Base-by-base conservation (phyloP, 2,888 invertebrate genomes). In the Vandiemenella viatica region DNA sequence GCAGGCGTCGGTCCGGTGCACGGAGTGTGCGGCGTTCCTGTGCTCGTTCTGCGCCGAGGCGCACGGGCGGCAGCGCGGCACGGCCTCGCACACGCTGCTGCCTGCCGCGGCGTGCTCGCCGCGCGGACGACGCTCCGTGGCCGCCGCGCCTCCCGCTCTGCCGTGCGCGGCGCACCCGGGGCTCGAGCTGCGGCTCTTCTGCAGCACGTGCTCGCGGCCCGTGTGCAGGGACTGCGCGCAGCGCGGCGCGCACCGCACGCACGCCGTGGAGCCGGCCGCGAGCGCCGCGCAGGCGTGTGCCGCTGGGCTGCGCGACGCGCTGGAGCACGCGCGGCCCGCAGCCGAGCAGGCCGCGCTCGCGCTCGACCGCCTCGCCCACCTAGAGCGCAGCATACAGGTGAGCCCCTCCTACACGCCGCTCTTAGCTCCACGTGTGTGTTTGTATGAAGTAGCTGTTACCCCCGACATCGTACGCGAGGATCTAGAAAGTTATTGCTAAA, bases 171-270 rank as follows among this genome's bases (percentile, higher is more conserved):
- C 73, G 53, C 86, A 86, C 64, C 76, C 78, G 0, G 73, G 74
- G 40, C 73, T 76, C 22, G 81, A 82, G 55, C 68, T 85, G 46
- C 75, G 74, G 44, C 72, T 80, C 21, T 85, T 81, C 63, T 86
- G 86, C 59, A 74, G 76, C 8, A 75, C 77, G 17, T 86, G 85
- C 59, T 74, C 76, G 46, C 80, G 80, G 71, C 79, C 83, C 45
- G 55, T 57, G 40, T 58, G 58, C 48, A 51, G 56, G 7, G 55
- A 55, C 32, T 58, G 42, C 42, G n/a, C 16, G 38, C 21, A 21
- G 42, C 18, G 42, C 18, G 46, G 19, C 56, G 46, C 55, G 56
- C 48, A 51, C 54, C 40, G 48, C 51, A 16, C 45, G 46, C 83
- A 83, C 65, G 73, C 74, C 22, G 71, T 76, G 43, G 78, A 79